Percentiles rank a stretch among this genome's conserved stretches.
Conservation (phyloP, 2,888 invertebrate genomes). For the Oscheius onirici region DNA sequence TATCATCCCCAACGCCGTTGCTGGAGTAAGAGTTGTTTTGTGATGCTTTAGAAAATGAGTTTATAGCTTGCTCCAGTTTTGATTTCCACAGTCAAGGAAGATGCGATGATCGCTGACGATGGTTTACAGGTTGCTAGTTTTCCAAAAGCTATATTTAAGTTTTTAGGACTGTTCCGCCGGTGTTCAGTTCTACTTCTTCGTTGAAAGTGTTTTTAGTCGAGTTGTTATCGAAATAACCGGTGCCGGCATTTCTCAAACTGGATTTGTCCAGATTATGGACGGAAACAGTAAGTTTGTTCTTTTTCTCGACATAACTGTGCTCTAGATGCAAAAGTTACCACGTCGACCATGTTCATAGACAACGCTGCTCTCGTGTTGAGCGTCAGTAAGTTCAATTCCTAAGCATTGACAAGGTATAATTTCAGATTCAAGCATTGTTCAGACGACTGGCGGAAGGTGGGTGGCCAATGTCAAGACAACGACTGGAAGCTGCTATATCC, state of each 20-base stretch:
- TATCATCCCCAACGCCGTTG: constrained; percentile 13
- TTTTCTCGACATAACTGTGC: neutral
- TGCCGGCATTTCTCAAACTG: constrained; percentile 22
- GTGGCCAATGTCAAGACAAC: constrained; percentile 2
- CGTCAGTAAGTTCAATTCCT: neutral
- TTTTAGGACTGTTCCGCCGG: constrained; percentile 33
- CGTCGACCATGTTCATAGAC: neutral
- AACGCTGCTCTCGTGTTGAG: neutral
- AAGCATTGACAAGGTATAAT: too few relatives aligned
- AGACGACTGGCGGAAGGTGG: neutral
- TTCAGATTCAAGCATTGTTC: neutral
- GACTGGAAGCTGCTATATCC: constrained; percentile 11
- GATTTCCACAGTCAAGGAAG: constrained; percentile 32
- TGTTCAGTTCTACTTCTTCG: constrained; percentile 38
- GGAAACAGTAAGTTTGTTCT: neutral
- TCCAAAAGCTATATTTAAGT: neutral
- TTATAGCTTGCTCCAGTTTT: constrained; percentile 33
- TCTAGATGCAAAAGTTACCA: neutral
- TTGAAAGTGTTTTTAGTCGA: constrained; percentile 35
- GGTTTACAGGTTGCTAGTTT: constrained; percentile 38
- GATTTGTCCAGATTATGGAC: constrained; percentile 29
- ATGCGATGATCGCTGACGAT: constrained; percentile 41
- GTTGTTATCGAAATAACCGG: constrained; percentile 39
- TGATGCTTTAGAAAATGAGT: neutral
- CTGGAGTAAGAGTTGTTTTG: constrained; percentile 18